Conservation (phyloP, 2,113 vertebrate species). For the Stictonetta naevosa region DNA sequence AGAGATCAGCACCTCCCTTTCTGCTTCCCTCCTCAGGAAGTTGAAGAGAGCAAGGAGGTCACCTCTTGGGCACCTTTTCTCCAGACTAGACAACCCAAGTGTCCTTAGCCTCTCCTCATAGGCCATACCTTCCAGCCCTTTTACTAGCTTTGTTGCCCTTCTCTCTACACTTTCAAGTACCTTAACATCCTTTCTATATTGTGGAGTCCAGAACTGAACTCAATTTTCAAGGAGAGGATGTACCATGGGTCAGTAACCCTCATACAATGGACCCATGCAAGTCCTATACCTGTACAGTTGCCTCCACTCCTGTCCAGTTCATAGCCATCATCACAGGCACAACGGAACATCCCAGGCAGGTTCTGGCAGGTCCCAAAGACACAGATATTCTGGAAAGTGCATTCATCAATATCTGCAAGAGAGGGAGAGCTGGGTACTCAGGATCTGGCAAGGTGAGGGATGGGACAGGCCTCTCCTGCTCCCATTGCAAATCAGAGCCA, state of each 20-base stretch:
- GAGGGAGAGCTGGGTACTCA: neutral
- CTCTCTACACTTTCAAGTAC: neutral
- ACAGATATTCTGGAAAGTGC: constrained; percentile 93
- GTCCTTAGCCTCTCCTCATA: neutral
- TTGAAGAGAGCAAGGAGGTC: neutral
- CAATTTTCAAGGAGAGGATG: neutral
- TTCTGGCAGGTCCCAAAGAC: constrained; percentile 94
- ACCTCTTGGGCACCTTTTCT: neutral
- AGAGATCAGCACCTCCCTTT: neutral
- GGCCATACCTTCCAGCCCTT: neutral
- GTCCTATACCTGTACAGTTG: constrained; percentile 87
- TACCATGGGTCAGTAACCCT: neutral
- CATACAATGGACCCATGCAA: neutral
- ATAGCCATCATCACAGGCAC: constrained; percentile 88
- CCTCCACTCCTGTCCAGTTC: constrained; percentile 91
- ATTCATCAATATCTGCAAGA: constrained; percentile 91
- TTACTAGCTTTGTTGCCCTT: neutral
- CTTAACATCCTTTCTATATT: neutral
- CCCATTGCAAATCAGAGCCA: neutral
- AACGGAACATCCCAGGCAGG: constrained; percentile 94
- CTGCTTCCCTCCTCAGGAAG: neutral
- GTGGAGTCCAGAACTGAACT: neutral
- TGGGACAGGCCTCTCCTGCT: neutral
- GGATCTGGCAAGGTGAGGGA: neutral
- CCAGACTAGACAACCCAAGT: neutral